Evolutionary conservation across 2,888 invertebrate genomes (phyloP).

Genomic region (Drosophila stalkeri): DNA sequence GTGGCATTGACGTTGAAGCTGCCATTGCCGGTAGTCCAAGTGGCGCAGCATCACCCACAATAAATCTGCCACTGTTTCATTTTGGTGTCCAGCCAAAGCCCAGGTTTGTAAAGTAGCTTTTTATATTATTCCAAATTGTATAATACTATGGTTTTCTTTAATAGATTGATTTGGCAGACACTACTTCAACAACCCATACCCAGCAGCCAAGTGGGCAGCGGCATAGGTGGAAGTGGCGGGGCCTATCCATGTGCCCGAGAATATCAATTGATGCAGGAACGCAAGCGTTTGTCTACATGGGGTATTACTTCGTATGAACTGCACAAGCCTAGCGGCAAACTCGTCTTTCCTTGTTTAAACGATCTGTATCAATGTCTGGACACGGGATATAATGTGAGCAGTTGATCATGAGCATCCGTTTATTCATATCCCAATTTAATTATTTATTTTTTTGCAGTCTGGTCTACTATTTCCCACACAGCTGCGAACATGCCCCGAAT

Average conservation of each 20-base stretch:
- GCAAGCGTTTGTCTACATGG: constrained; percentile 96
- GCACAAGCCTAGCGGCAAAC: constrained; percentile 91
- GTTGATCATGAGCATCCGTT: neutral
- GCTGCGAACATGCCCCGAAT: constrained; percentile 87
- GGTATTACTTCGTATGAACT: constrained; percentile 97
- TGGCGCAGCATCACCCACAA: constrained; percentile 52
- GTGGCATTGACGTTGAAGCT: constrained; percentile 16
- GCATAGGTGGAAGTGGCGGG: constrained; percentile 82
- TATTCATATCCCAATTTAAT: neutral
- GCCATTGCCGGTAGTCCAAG: constrained; percentile 39
- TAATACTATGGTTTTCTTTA: neutral
- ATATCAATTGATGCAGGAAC: constrained; percentile 95
- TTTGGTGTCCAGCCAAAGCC: constrained; percentile 52
- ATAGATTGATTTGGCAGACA: constrained; percentile 91
- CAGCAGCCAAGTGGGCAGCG: constrained; percentile 86
- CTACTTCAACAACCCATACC: constrained; percentile 92
- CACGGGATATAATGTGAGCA: constrained; percentile 88
- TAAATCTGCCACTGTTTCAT: constrained; percentile 46
- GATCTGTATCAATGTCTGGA: constrained; percentile 94
- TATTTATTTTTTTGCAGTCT: constrained; percentile 55
- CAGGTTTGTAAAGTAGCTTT: constrained; percentile 36
- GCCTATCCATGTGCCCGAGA: constrained; percentile 90
- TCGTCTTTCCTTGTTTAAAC: constrained; percentile 96
- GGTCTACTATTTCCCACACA: constrained; percentile 90
- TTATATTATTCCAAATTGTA: neutral